Evolutionary conservation across 2,888 invertebrate species (phyloP).

Genomic region (Lysandra bellargus): DNA sequence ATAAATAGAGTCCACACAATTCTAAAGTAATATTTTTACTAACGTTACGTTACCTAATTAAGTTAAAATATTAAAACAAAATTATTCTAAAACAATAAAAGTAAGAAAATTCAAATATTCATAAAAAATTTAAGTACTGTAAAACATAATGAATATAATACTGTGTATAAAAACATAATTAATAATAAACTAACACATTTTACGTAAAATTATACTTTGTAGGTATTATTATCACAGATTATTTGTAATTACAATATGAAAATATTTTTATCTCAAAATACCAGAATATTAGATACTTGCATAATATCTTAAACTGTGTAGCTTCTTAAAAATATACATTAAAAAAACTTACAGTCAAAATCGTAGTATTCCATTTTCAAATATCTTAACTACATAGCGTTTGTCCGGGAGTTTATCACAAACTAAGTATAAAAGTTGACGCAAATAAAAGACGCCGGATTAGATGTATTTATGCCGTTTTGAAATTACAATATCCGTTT

Average conservation of each 20-base stretch:
- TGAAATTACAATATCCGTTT: conserved; percentile 69
- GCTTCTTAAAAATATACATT: background rate
- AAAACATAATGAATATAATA: background rate
- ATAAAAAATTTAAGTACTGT: background rate
- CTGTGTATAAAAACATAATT: background rate
- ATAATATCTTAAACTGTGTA: background rate
- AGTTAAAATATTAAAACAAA: background rate
- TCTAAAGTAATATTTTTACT: background rate
- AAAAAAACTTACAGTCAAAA: conserved; percentile 39
- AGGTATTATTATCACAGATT: background rate
- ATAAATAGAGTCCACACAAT: background rate
- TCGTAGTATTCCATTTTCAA: conserved; percentile 42
- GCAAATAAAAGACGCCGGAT: conserved; percentile 44
- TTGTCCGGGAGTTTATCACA: background rate
- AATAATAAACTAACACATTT: background rate
- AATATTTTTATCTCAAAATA: background rate
- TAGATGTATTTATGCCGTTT: conserved; percentile 55
- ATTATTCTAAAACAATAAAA: conserved; percentile 5
- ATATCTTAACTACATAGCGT: background rate
- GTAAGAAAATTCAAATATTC: background rate
- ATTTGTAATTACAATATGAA: background rate
- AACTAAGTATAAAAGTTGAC: conserved; percentile 26
- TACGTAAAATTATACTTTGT: background rate
- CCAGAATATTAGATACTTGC: background rate
- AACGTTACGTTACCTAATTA: background rate